Conservation (phyloP, 2,888 invertebrate species). For the Pristionchus exspectatus region DNA sequence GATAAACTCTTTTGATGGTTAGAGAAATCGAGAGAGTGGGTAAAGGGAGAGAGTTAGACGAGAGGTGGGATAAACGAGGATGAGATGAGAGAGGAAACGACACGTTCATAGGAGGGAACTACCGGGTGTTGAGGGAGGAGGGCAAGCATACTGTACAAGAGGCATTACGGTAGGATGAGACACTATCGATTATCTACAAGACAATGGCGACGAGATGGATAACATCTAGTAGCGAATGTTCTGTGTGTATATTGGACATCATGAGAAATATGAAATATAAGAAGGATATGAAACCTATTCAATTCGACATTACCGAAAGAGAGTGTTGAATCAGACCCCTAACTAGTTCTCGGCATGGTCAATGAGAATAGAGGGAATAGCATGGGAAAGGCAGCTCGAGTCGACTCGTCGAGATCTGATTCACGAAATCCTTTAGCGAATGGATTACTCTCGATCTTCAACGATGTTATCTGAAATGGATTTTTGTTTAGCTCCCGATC, state of each 20-base stretch:
- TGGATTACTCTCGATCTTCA: constrained; percentile 99
- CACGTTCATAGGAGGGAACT: not conserved
- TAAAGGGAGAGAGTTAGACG: constrained; percentile 3
- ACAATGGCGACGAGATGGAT: not conserved
- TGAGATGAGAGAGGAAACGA: not conserved
- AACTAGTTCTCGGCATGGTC: not conserved
- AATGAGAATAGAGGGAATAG: constrained; percentile 50
- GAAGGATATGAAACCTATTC: not conserved
- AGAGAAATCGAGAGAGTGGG: not conserved
- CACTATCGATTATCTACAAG: not conserved
- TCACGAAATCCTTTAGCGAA: constrained; percentile 98
- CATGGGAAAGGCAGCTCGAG: constrained; percentile 1
- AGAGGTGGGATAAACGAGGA: not conserved
- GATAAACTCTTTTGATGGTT: not conserved
- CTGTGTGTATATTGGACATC: too few relatives aligned
- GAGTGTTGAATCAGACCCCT: not conserved
- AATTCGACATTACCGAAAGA: too few relatives aligned
- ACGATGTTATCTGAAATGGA: constrained; percentile 90
- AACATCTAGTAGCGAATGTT: too few relatives aligned
- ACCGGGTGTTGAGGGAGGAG: constrained; percentile 9
- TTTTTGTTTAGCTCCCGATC: too few relatives aligned
- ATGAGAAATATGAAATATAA: not conserved
- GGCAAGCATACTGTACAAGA: constrained; percentile 39
- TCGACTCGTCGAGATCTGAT: constrained; percentile 82
- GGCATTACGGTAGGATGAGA: not conserved